Evolutionary conservation across 2,113 vertebrate species (phyloP).

Genomic region (Gyps fulvus): DNA sequence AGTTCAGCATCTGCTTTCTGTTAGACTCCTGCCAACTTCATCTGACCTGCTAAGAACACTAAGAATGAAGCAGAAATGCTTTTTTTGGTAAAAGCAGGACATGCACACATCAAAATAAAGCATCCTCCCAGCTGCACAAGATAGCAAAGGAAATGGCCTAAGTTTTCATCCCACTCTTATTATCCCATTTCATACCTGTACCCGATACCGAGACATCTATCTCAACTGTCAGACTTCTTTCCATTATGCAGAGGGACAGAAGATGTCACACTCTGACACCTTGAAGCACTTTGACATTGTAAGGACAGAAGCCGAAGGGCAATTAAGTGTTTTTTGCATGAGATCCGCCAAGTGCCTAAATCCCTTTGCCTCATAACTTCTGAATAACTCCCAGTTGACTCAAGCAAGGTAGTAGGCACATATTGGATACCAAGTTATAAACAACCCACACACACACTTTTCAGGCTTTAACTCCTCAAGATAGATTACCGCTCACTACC

Average conservation of each 20-base stretch:
- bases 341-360: background rate
- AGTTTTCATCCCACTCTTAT: background rate
- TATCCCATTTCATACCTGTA: background rate
- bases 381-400: background rate
- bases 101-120: background rate
- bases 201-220: background rate
- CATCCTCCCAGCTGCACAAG: background rate
- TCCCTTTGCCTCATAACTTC: background rate
- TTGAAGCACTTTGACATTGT: background rate
- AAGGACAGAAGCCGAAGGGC: background rate
- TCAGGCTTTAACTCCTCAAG: background rate
- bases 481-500: background rate
- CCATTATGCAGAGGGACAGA: background rate
- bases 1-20: background rate
- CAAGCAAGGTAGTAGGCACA: background rate
- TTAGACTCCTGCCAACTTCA: background rate
- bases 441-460: background rate
- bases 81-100: background rate
- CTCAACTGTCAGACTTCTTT: background rate
- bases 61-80: background rate
- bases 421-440: background rate
- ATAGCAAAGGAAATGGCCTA: background rate
- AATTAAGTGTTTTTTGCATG: background rate
- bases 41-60: background rate
- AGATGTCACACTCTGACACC: background rate